Conservation (phyloP, 2,113 vertebrate species). For the Physeter macrocephalus region DNA sequence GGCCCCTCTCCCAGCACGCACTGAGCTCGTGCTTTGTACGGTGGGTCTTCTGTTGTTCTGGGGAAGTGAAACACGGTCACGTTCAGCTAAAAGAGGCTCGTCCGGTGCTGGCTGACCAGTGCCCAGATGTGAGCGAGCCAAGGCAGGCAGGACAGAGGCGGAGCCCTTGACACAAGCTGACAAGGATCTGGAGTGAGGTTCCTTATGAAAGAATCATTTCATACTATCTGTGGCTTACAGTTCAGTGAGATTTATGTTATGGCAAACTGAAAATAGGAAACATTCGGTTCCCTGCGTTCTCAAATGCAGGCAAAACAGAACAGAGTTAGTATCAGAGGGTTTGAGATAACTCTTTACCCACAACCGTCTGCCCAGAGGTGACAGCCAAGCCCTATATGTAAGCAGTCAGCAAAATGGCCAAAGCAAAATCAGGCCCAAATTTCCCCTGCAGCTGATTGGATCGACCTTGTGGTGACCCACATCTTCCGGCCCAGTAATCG, state of each 20-base stretch:
- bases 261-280: background rate
- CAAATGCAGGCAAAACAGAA: background rate
- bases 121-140: background rate
- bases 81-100: background rate
- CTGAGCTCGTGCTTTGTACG: rapidly evolving
- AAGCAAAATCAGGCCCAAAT: background rate
- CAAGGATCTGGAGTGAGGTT: background rate
- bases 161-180: background rate
- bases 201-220: background rate
- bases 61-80: background rate
- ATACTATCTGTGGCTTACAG: background rate
- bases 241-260: background rate
- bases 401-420: background rate
- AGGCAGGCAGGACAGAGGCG: background rate
- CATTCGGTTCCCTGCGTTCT: background rate
- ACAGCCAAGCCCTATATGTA: background rate
- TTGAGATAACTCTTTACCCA: background rate
- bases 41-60: background rate
- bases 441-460: background rate
- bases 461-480: background rate
- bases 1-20: rapidly evolving
- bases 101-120: rapidly evolving
- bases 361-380: background rate
- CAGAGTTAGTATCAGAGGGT: background rate
- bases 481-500: background rate